Conservation (phyloP, 1,140 invertebrate genomes). For the Yoshiicerus persimilis region DNA sequence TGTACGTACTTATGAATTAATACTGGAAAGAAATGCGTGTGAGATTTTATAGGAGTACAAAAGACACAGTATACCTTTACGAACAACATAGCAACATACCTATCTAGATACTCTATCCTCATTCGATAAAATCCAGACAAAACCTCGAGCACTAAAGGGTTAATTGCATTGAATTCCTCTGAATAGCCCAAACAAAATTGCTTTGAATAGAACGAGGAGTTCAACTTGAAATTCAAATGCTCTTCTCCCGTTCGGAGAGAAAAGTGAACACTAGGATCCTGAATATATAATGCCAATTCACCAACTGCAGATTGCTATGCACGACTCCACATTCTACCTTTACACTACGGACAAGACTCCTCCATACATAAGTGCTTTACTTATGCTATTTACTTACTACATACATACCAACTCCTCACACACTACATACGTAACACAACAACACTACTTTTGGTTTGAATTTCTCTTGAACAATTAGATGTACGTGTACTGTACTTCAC, state of each 20-base stretch:
- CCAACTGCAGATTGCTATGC: neutral
- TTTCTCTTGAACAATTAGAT: neutral
- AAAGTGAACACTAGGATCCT: constrained; percentile 12
- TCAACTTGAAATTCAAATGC: constrained; percentile 11
- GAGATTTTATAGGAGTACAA: neutral
- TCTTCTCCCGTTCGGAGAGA: constrained; percentile 3
- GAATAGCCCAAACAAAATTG: neutral
- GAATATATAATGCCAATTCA: constrained; percentile 16
- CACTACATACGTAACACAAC: neutral
- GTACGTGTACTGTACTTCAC: neutral
- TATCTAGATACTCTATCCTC: neutral
- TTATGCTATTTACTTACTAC: neutral
- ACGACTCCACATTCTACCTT: neutral
- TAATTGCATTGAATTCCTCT: constrained; percentile 38
- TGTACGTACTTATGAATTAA: neutral
- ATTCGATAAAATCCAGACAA: constrained; percentile 4
- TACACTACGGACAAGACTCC: neutral
- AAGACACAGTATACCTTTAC: neutral
- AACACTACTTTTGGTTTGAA: neutral
- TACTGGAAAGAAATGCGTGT: neutral
- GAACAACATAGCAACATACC: neutral
- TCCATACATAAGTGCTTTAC: neutral
- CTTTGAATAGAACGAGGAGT: constrained; percentile 12
- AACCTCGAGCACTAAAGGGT: constrained; percentile 34
- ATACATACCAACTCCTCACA: neutral